Conservation (phyloP, 2,113 vertebrate species). For the Madoqua kirkii region DNA sequence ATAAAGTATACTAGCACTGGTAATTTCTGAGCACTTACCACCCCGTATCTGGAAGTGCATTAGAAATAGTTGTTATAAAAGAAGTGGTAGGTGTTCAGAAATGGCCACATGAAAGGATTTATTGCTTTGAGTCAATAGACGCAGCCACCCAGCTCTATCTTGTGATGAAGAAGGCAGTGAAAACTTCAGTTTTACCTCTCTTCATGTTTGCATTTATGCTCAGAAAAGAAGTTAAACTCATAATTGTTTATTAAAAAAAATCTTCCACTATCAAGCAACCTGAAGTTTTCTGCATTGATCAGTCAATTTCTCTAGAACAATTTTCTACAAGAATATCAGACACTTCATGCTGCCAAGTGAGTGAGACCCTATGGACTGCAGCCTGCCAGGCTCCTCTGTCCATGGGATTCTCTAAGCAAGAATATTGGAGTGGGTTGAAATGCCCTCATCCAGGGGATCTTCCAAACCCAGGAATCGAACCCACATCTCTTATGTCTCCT, state of each 20-base stretch:
- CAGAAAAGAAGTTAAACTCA: neutral
- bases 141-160: neutral
- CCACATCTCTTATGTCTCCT: neutral
- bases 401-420: neutral
- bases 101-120: rapidly evolving
- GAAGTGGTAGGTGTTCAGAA: neutral
- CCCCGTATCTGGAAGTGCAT: neutral
- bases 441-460: neutral
- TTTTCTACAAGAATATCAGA: neutral
- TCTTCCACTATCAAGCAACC: neutral
- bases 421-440: neutral
- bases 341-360: neutral
- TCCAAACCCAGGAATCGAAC: neutral
- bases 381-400: neutral
- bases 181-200: neutral
- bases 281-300: neutral
- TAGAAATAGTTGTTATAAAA: neutral
- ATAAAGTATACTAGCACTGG: neutral
- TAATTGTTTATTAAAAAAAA: neutral
- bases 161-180: neutral
- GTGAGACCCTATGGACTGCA: neutral
- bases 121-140: neutral
- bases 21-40: neutral
- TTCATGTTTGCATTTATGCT: neutral
- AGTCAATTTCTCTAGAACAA: neutral